Conservation (phyloP, 1,140 invertebrate species). For the Drepana arcuata region DNA sequence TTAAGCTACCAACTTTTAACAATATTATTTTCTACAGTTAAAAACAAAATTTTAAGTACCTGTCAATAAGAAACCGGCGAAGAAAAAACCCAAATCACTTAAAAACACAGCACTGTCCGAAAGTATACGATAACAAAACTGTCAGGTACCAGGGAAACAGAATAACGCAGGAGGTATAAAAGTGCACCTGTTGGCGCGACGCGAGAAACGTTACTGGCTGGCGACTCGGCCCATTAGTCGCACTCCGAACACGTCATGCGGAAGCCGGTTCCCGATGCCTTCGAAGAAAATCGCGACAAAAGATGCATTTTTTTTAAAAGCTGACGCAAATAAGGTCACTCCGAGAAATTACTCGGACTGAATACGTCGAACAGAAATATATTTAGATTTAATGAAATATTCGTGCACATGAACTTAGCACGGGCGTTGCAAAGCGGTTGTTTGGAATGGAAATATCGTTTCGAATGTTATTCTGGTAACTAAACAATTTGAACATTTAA, state of each 20-base stretch:
- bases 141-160: slow-evolving; percentile 34
- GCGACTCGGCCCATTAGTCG: slow-evolving; percentile 48
- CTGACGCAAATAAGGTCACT: too few relatives aligned
- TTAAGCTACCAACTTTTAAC: too few relatives aligned
- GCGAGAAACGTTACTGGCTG: slow-evolving; percentile 53
- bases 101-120: slow-evolving; percentile 19
- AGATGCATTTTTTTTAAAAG: too few relatives aligned
- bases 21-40: slow-evolving; percentile 1
- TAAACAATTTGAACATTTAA: too few relatives aligned
- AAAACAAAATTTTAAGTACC: slow-evolving; percentile 3
- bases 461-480: too few relatives aligned
- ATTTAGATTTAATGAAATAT: too few relatives aligned
- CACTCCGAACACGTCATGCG: slow-evolving; percentile 51
- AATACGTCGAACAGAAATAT: too few relatives aligned
- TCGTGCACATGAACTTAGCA: too few relatives aligned
- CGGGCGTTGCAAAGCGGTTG: too few relatives aligned
- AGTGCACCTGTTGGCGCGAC: slow-evolving; percentile 56
- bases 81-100: slow-evolving; percentile 5
- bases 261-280: slow-evolving; percentile 57
- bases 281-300: slow-evolving; percentile 37
- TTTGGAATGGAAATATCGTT: too few relatives aligned
- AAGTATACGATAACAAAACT: too few relatives aligned
- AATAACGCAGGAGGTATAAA: slow-evolving; percentile 23
- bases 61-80: slow-evolving; percentile 2
- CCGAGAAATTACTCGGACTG: too few relatives aligned